Evolutionary conservation across 2,797 vertebrate genomes (phyloP), one percentile per base, ranked within the genome.

Genomic region (Percopsis omiscomaycus): DNA sequence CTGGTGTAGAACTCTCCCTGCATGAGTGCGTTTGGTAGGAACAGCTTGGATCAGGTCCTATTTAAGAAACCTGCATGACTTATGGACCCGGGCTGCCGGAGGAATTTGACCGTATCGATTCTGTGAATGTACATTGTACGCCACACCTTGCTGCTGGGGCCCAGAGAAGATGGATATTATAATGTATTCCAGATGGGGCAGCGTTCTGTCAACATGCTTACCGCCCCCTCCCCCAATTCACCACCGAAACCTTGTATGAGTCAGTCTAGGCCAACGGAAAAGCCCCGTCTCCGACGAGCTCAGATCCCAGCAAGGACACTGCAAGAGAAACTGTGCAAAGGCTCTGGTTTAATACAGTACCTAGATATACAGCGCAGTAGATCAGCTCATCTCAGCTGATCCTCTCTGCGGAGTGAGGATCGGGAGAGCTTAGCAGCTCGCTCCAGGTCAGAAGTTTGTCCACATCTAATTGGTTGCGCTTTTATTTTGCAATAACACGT

Each of bases 141-240:
- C 69, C 66, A 29, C 69, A 60, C 78, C 74, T 68, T 77, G 77
- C 56, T 69, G 75, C 69, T 42, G 59, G 75, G 27, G 64, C 71
- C 66, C 75, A 78, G 68, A 84, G 82, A 84, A 79, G 78, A 80
- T 81, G 83, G 78, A 71, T 57, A 54, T 56, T 47, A 55, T 83
- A 80, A 89, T 80, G 64, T 16, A 5, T 85, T 88, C 87, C 89
- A 89, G 88, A 88, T 89, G 88, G 68, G 47, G 45, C 29, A 58
- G 51, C 44, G 64, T 59, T 50, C 3, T 46, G 64, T 63, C 59
- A 64, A 69, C 47, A 63, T 69, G 68, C 76, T 71, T 50, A 79
- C 73, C 79, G 79, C 77, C 83, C 75, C 82, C 74, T 66, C 66
- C 76, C 64, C 59, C 73, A 69, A 71, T 64, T 83, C 56, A 62